phyloP scores from a whole-genome alignment of 1,140 invertebrate genomes.

The Helicoverpa armigera region DNA sequence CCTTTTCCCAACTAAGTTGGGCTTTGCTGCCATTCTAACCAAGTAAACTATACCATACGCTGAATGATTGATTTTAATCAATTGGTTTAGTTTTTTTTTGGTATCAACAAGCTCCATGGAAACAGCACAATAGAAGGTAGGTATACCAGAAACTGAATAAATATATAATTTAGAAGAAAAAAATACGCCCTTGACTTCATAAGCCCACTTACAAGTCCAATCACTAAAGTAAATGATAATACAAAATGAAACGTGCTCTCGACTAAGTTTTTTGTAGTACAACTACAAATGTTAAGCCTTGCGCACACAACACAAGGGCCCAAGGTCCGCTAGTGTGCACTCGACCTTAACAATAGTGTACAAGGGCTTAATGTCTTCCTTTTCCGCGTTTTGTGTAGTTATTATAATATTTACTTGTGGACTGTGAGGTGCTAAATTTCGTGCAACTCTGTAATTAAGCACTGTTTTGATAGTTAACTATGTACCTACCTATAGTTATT shows the following conservation, averaged over 20 bases:
- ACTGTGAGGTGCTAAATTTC: background rate
- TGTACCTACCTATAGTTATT: too few relatives aligned
- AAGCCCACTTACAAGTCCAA: background rate
- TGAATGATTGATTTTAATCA: too few relatives aligned
- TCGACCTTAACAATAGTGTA: conserved; percentile 36
- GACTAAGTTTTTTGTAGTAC: background rate
- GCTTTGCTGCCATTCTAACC: too few relatives aligned
- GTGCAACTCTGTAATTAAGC: background rate
- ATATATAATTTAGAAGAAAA: background rate
- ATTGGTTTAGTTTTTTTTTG: too few relatives aligned
- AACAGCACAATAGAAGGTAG: too few relatives aligned
- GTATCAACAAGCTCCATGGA: too few relatives aligned
- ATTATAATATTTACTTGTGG: conserved; percentile 29
- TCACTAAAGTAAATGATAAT: background rate
- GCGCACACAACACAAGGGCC: conserved; percentile 26
- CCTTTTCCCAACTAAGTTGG: too few relatives aligned
- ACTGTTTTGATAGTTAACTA: too few relatives aligned
- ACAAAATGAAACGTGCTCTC: conserved; percentile 7
- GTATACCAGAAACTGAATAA: background rate
- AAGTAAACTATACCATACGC: too few relatives aligned
- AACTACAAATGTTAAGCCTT: conserved; percentile 36
- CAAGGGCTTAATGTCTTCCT: conserved; percentile 41
- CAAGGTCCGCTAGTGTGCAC: conserved; percentile 38
- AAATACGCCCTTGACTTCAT: background rate
- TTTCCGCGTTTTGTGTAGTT: conserved; percentile 40